phyloP scores from a whole-genome alignment of 2,888 invertebrate species.

The Pelosia muscerda region DNA sequence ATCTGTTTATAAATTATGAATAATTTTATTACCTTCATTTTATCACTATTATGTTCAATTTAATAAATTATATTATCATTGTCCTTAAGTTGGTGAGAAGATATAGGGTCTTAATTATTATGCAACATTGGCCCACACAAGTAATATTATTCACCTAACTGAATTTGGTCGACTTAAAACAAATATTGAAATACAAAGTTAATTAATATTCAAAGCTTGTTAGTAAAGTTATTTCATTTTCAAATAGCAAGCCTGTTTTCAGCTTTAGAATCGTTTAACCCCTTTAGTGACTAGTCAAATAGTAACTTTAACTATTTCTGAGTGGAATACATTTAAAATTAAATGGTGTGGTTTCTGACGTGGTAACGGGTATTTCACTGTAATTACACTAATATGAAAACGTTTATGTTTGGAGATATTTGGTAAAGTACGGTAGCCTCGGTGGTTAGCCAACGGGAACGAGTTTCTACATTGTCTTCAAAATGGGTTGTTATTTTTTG shows the following conservation, averaged over 20 bases:
- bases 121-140: not conserved
- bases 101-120: not conserved
- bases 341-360: slow-evolving; percentile 45
- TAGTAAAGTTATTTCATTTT: slow-evolving; percentile 60
- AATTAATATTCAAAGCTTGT: slow-evolving; percentile 60
- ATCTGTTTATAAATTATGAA: not conserved
- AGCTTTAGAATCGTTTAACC: slow-evolving; percentile 54
- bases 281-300: slow-evolving; percentile 62
- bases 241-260: slow-evolving; percentile 57
- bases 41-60: too few species aligned
- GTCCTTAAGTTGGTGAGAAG: too few species aligned
- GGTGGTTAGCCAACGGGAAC: slow-evolving; percentile 7
- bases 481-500: not conserved
- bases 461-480: slow-evolving; percentile 1
- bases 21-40: too few species aligned
- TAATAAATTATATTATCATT: not conserved
- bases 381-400: slow-evolving; percentile 28
- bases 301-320: slow-evolving; percentile 55
- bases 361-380: slow-evolving; percentile 28
- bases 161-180: slow-evolving; percentile 23
- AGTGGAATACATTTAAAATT: slow-evolving; percentile 52
- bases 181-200: slow-evolving; percentile 45
- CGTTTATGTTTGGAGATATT: slow-evolving; percentile 17
- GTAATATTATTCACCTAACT: not conserved
- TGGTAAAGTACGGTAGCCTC: slow-evolving; percentile 11